Evolutionary conservation across 2,797 vertebrate genomes (phyloP).

Genomic region (Columba guinea): DNA sequence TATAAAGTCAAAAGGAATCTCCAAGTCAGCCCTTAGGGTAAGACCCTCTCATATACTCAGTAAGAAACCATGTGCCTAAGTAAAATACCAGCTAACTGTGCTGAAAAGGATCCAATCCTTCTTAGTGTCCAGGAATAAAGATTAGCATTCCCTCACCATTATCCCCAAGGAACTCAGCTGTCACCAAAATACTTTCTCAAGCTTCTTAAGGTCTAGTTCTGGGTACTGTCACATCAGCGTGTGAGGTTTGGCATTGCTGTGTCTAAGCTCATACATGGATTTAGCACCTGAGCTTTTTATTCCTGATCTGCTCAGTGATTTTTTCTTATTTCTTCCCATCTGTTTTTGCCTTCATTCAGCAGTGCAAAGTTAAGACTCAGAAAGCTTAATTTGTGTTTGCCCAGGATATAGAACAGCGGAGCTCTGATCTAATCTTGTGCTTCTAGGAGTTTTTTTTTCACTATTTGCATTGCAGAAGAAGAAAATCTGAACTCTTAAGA

Average conservation of each 20-base stretch:
- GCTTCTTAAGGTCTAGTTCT: neutral
- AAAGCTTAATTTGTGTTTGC: neutral
- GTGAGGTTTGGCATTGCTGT: neutral
- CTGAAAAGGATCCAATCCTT: neutral
- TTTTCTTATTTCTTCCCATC: neutral
- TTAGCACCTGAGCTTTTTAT: neutral
- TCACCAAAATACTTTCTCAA: neutral
- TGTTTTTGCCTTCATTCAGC: neutral
- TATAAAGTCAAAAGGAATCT: neutral
- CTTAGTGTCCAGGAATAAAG: neutral
- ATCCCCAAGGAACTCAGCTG: neutral
- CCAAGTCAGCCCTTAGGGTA: neutral
- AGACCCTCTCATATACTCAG: accelerated
- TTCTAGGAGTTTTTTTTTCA: neutral
- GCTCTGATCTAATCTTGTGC: neutral
- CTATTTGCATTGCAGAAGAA: neutral
- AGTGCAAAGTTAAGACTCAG: neutral
- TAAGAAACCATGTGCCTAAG: neutral
- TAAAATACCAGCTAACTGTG: neutral
- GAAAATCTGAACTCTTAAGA: neutral
- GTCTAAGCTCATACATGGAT: neutral
- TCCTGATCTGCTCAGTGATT: neutral
- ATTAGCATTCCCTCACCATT: neutral
- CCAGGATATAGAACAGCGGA: neutral
- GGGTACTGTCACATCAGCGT: neutral